Base-by-base conservation (phyloP, 1,140 invertebrate genomes). In the Penaeus chinensis region DNA sequence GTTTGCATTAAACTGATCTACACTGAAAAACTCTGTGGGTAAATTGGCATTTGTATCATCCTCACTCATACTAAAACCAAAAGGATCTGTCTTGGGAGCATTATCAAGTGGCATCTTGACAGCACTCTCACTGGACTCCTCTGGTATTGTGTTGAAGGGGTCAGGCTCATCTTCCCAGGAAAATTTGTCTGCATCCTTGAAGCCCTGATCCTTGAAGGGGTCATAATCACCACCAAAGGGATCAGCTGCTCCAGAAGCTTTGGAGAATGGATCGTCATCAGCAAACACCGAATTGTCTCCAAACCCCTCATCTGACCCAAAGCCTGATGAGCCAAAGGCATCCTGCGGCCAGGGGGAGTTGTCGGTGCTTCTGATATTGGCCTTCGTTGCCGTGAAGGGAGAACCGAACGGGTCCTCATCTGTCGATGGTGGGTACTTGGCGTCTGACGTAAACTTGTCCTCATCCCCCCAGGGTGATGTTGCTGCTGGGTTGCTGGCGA, bases 131-230 rank as follows among this genome's bases (percentile, higher is more conserved):
- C 74, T 65, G 22, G 74, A 47, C n/a, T 81, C 71, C 24, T 85
- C 88, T 32, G 88, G 61, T 20, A 84, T 74, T 66, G 81, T 78
- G 71, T 74, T 85, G 60, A 90, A 87, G 37, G 88, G 82, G 66
- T 90, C 90, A 24, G 90, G 87, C 62, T 90, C 90, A 71, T 90
- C 90, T 37, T 90, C 90, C 90, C 90, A 90, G 0, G 90, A 90
- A 77, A 90, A 90, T 69, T 90, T 87, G 62, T 90, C 90, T 19
- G 85, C 88, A n/a, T 90, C 90, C 66, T 90, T 90, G 32, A 89
- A 80, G 82, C 71, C 76, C 54, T 87, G 77, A 65, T 90, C 90
- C 85, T 89, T 89, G 61, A 90, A 90, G 16, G 90, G 90, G 80
- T 90, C 90, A 32, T 89, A 89, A 78, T 89, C 89, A n/a, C 85